phyloP scores from a whole-genome alignment of 2,797 vertebrate species.

The Melanotaenia parkinsoni region DNA sequence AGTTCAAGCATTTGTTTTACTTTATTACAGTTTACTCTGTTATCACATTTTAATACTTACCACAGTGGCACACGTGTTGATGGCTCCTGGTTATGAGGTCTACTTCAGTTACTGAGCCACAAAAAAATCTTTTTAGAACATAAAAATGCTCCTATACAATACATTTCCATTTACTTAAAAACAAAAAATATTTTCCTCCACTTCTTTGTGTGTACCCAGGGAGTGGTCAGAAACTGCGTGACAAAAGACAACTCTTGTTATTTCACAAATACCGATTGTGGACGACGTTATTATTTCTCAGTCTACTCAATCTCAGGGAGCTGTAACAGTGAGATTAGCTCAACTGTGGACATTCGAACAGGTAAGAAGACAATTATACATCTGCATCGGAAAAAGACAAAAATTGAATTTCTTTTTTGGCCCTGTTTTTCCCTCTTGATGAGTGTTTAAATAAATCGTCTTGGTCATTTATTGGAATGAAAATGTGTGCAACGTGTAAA shows the following conservation, averaged over 20 bases:
- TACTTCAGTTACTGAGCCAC: not conserved
- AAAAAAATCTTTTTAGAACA: not conserved
- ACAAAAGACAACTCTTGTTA: conserved; percentile 79
- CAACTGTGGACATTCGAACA: conserved; percentile 68
- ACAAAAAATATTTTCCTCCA: not conserved
- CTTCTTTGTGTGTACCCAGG: conserved; percentile 43
- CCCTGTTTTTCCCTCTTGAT: too few species aligned
- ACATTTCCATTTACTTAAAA: not conserved
- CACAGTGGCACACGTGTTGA: not conserved
- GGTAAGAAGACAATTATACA: conserved; percentile 63
- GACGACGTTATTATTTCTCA: conserved; percentile 77
- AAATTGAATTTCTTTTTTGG: not conserved
- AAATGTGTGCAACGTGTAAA: not conserved
- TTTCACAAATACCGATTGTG: conserved; percentile 80
- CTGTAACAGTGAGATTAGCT: conserved; percentile 71
- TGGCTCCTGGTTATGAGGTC: not conserved
- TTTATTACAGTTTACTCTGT: not conserved
- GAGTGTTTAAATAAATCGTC: not conserved
- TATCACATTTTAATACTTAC: not conserved
- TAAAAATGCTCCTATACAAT: not conserved
- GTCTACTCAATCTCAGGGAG: conserved; percentile 58
- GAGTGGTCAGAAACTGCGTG: conserved; percentile 68
- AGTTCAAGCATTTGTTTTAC: not conserved
- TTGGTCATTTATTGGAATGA: not conserved
- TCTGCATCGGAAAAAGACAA: not conserved